phyloP scores from a whole-genome alignment of 2,113 vertebrate genomes.

The Brachirus orientalis region DNA sequence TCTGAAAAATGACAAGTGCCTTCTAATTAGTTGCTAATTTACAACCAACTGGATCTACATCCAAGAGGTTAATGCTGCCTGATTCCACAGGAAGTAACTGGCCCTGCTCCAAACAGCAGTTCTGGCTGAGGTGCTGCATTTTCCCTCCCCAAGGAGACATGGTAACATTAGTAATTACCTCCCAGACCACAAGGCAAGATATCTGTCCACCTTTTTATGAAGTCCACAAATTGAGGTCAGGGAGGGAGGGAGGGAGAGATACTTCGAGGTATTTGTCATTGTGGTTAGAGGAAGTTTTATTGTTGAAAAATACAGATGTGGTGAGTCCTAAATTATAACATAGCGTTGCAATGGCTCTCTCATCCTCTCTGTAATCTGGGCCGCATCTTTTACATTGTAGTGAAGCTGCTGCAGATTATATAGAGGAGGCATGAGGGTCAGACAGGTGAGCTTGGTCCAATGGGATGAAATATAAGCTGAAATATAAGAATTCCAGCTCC shows the following conservation, averaged over 20 bases:
- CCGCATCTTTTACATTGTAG: constrained; percentile 52
- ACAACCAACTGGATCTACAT: constrained; percentile 65
- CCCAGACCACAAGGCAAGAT: constrained; percentile 54
- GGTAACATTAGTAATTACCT: constrained; percentile 76
- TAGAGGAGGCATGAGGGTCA: constrained; percentile 40
- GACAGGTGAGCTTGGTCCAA: constrained; percentile 35
- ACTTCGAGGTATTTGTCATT: constrained; percentile 51
- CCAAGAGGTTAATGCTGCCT: constrained; percentile 70
- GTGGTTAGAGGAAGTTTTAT: constrained; percentile 46
- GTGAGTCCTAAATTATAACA: constrained; percentile 67
- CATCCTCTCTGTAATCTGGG: constrained; percentile 41
- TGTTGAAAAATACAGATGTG: constrained; percentile 54
- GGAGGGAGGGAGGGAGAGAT: constrained; percentile 26
- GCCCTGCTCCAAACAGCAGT: constrained; percentile 61
- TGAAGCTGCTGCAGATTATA: constrained; percentile 59
- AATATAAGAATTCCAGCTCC: constrained; percentile 37
- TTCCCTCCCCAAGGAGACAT: constrained; percentile 54
- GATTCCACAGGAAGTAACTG: constrained; percentile 70
- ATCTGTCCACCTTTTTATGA: constrained; percentile 71
- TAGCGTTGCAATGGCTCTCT: constrained; percentile 59
- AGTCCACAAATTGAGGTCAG: constrained; percentile 77
- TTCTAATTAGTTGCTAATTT: constrained; percentile 79
- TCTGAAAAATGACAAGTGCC: constrained; percentile 49
- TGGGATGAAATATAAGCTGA: constrained; percentile 45
- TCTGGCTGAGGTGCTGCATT: constrained; percentile 38